Conservation (phyloP, 2,113 vertebrate species). For the Chionomys nivalis region DNA sequence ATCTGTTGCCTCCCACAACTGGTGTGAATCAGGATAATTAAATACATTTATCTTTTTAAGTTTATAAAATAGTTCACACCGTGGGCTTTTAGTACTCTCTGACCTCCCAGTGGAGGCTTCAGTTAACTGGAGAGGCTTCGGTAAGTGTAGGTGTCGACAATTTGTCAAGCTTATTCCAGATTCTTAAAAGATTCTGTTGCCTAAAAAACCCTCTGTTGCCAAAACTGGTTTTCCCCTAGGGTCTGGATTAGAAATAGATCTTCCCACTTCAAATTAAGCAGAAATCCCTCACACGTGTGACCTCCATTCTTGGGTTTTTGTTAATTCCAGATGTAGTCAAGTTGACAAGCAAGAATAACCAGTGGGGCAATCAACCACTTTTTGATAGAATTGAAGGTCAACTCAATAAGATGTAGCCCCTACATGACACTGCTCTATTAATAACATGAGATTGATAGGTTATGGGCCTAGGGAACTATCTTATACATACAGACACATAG, state of each 20-base stretch:
- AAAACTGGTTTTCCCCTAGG: too few relatives aligned
- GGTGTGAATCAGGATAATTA: neutral
- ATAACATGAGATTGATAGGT: too few relatives aligned
- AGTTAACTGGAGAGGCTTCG: neutral
- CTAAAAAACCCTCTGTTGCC: neutral
- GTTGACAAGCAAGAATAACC: too few relatives aligned
- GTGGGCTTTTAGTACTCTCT: neutral
- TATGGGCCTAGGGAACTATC: too few relatives aligned
- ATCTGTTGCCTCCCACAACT: neutral
- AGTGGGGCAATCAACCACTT: neutral
- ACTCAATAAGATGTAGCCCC: neutral
- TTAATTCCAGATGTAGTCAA: too few relatives aligned
- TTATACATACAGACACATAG: neutral
- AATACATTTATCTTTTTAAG: neutral
- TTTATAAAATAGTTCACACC: neutral
- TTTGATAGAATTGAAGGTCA: neutral
- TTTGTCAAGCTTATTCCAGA: neutral
- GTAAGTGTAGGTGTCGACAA: neutral
- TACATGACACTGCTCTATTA: neutral
- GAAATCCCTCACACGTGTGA: too few relatives aligned
- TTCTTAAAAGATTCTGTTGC: neutral
- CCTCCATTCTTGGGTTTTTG: too few relatives aligned
- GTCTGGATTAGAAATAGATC: too few relatives aligned
- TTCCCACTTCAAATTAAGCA: too few relatives aligned
- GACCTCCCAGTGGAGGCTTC: neutral